Conservation (phyloP, 1,140 invertebrate genomes). For the Cyclargus thomasi region DNA sequence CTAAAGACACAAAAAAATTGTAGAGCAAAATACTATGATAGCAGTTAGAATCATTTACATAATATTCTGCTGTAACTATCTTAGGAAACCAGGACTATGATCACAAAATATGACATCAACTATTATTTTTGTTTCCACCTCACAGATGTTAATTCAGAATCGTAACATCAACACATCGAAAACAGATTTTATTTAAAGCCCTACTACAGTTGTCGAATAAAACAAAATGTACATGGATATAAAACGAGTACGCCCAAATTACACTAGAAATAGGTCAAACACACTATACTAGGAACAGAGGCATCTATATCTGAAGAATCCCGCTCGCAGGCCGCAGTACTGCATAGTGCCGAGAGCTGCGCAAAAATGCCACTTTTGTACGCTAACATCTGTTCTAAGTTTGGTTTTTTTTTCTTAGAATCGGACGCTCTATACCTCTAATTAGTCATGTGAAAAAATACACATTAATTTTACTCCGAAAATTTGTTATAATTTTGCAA, state of each 20-base stretch:
- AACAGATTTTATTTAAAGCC: background rate
- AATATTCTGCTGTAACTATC: background rate
- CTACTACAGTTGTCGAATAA: background rate
- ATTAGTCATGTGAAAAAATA: background rate
- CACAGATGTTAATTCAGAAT: background rate
- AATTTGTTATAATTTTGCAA: background rate
- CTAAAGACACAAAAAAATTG: too few relatives aligned
- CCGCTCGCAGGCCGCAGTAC: conserved; percentile 39
- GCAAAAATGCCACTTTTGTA: conserved; percentile 41
- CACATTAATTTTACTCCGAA: background rate
- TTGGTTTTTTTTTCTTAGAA: background rate
- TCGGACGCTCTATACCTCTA: background rate
- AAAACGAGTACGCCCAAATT: conserved; percentile 33
- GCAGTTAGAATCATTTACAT: background rate
- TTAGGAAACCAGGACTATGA: background rate
- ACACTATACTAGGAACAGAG: conserved; percentile 41
- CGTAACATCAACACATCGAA: background rate
- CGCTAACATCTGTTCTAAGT: conserved; percentile 24
- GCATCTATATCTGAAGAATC: conserved; percentile 42
- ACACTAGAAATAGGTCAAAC: conserved; percentile 62
- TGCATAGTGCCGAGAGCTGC: conserved; percentile 48
- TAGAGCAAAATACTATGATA: too few relatives aligned
- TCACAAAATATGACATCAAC: conserved; percentile 9
- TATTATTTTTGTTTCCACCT: conserved; percentile 3
- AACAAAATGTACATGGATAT: conserved; percentile 7